Conservation (phyloP, 2,113 vertebrate species). For the Pycnonotus jocosus region DNA sequence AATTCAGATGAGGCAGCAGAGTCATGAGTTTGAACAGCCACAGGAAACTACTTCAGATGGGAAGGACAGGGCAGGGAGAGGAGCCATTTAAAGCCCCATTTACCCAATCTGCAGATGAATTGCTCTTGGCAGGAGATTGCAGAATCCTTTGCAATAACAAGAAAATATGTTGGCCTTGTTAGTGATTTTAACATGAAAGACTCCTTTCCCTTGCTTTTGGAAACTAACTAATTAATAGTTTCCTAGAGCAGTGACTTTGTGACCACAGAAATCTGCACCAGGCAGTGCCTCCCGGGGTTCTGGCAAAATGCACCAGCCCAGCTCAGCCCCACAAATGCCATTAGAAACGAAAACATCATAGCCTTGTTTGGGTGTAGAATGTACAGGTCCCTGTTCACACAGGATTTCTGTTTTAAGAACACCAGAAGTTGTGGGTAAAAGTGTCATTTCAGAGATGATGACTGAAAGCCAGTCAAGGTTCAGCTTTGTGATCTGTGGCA, state of each 20-base stretch:
- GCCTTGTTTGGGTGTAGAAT: not conserved
- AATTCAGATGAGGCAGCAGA: not conserved
- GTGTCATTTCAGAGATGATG: not conserved
- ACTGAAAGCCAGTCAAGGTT: not conserved
- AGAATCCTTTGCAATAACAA: conserved; percentile 11
- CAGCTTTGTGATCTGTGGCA: not conserved
- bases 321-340: not conserved
- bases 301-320: not conserved
- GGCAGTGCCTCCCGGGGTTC: not conserved
- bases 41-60: not conserved
- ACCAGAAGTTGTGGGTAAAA: not conserved
- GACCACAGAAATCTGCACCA: not conserved
- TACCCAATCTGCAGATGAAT: not conserved
- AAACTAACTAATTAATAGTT: conserved; percentile 6
- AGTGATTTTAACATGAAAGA: not conserved
- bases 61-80: not conserved
- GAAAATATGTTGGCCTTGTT: not conserved
- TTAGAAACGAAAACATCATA: accelerated
- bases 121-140: conserved; percentile 27
- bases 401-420: not conserved
- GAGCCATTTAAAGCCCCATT: not conserved
- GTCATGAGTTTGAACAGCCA: not conserved
- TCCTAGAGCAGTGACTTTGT: not conserved
- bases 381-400: not conserved
- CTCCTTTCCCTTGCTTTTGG: not conserved